Evolutionary conservation across 2,113 vertebrate genomes (phyloP).

Genomic region (Protomyctophum bolini): DNA sequence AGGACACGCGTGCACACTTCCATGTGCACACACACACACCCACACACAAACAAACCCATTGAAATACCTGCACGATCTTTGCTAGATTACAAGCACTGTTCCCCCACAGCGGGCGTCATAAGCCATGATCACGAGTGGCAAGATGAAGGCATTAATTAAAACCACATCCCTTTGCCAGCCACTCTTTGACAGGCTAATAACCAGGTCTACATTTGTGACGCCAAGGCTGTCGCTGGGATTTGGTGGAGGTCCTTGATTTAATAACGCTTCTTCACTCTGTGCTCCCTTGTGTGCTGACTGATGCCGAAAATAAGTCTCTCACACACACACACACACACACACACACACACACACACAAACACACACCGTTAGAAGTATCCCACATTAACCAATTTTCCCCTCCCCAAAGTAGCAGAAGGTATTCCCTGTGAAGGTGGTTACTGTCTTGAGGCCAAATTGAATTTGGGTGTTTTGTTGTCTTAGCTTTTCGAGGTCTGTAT

Average conservation of each 20-base stretch:
- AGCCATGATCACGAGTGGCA: slow-evolving; percentile 14
- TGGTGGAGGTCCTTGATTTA: slow-evolving; percentile 40
- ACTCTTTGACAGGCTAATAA: slow-evolving; percentile 59
- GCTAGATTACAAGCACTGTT: slow-evolving; percentile 21
- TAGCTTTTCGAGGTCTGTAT: neutral
- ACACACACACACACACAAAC: slow-evolving; percentile 2
- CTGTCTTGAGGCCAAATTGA: slow-evolving; percentile 5
- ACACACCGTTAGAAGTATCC: slow-evolving; percentile 6
- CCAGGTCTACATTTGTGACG: slow-evolving; percentile 30
- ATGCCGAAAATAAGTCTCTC: slow-evolving; percentile 40
- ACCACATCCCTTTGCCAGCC: slow-evolving; percentile 35
- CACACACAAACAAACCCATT: neutral
- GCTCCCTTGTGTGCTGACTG: slow-evolving; percentile 32
- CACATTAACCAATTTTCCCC: slow-evolving; percentile 28
- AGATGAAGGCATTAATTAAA: slow-evolving; percentile 57
- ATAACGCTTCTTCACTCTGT: slow-evolving; percentile 42
- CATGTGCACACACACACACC: neutral
- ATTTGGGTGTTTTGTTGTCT: slow-evolving; percentile 13
- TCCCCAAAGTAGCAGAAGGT: slow-evolving; percentile 10
- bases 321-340: neutral
- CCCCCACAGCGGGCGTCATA: slow-evolving; percentile 6
- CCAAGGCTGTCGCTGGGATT: slow-evolving; percentile 41
- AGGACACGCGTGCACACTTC: neutral
- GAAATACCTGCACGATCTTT: neutral
- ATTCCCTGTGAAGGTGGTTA: neutral